Evolutionary conservation across 2,797 vertebrate species (phyloP).

Genomic region (Catharus ustulatus): DNA sequence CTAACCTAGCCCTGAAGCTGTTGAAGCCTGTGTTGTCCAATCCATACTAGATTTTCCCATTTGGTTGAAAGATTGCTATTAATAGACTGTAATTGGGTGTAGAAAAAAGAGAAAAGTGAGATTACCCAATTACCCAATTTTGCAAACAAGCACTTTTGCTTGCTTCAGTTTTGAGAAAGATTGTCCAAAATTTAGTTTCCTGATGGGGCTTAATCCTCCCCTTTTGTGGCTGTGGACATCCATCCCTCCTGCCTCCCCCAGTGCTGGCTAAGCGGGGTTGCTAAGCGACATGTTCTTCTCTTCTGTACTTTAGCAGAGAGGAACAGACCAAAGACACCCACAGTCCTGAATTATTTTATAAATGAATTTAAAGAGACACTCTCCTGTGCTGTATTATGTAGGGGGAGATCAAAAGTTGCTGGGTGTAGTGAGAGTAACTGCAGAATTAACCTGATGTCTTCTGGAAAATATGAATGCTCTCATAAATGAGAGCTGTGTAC

Average conservation of each 20-base stretch:
- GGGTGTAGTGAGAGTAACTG: background rate
- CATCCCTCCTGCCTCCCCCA: background rate
- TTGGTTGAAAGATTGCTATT: background rate
- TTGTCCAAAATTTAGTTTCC: slow-evolving; percentile 47
- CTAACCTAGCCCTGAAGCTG: background rate
- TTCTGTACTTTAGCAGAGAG: slow-evolving; percentile 59
- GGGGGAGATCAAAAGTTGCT: slow-evolving; percentile 9
- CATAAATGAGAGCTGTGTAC: background rate
- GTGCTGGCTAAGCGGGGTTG: slow-evolving; percentile 35
- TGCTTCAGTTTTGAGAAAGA: slow-evolving; percentile 43
- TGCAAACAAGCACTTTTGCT: background rate
- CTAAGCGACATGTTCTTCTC: slow-evolving; percentile 75
- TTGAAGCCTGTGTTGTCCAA: background rate
- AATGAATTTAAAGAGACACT: slow-evolving; percentile 63
- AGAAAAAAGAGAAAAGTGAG: background rate
- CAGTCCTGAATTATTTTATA: slow-evolving; percentile 70
- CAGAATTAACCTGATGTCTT: background rate
- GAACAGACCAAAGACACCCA: slow-evolving; percentile 71
- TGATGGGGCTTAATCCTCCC: background rate
- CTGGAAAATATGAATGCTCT: slow-evolving; percentile 6
- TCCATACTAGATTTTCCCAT: background rate
- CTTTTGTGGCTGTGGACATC: slow-evolving; percentile 66
- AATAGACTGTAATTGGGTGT: background rate
- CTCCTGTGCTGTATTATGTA: slow-evolving; percentile 5
- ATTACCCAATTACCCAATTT: background rate